These are phyloP conservation scores for Acanthochromis polyacanthus DNA, from an alignment of 2,113 vertebrate species.

Conservation along the genomic window DNA sequence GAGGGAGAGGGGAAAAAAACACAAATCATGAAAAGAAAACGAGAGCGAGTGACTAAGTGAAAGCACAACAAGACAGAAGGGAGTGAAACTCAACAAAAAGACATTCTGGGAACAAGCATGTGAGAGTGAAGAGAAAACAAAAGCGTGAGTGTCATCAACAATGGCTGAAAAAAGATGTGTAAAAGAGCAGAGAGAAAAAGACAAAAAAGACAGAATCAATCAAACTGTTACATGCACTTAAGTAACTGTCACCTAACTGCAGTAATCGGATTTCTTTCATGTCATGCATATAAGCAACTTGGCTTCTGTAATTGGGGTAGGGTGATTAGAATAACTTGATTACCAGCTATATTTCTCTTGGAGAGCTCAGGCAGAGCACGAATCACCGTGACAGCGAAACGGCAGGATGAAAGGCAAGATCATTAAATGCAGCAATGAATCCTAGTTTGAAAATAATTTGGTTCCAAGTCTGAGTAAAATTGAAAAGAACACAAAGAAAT, in stretches of 20 bases:
- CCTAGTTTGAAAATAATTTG: background rate
- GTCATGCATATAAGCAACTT: slow-evolving; percentile 14
- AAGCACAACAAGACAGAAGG: slow-evolving; percentile 37
- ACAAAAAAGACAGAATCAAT: slow-evolving; percentile 45
- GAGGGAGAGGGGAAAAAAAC: background rate
- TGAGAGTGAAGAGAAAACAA: slow-evolving; percentile 39
- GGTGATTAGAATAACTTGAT: slow-evolving; percentile 26
- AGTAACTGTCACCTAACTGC: slow-evolving; percentile 42
- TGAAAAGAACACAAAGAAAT: background rate
- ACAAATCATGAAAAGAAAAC: slow-evolving; percentile 9
- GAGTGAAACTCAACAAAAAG: slow-evolving; percentile 28
- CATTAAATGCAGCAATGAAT: background rate
- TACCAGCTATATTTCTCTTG: background rate
- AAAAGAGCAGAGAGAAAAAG: slow-evolving; percentile 1
- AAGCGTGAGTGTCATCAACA: slow-evolving; percentile 12
- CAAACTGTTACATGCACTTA: slow-evolving; percentile 38
- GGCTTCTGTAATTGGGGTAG: slow-evolving; percentile 26
- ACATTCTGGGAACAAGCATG: slow-evolving; percentile 17
- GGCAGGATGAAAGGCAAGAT: background rate
- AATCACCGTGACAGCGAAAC: slow-evolving; percentile 13
- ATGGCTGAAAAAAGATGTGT: slow-evolving; percentile 22
- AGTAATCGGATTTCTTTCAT: slow-evolving; percentile 52
- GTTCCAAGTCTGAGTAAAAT: background rate
- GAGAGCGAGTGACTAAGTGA: slow-evolving; percentile 27
- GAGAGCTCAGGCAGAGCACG: slow-evolving; percentile 1